Conservation (phyloP, 30 jellyfish, hydroid and myxozoan species). For the Phacellophora camtschatica region DNA sequence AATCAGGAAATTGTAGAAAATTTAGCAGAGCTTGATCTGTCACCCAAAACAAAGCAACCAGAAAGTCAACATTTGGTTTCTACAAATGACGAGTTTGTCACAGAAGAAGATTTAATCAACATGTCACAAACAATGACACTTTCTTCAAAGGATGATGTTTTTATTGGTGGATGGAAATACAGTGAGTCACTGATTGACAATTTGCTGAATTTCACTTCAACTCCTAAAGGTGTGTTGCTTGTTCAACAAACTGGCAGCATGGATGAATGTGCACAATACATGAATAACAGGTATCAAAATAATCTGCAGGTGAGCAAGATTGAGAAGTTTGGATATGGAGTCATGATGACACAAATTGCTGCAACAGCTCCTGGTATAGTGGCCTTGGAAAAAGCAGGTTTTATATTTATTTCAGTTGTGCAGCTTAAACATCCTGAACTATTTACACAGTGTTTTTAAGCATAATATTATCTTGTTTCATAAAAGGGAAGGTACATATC, state of each 20-base stretch:
- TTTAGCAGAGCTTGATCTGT: background rate
- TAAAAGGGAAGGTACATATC: too few species aligned
- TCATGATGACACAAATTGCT: constrained; percentile 69
- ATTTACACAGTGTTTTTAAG: too few species aligned
- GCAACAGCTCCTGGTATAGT: constrained; percentile 84
- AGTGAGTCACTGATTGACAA: constrained; percentile 55
- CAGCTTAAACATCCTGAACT: too few species aligned
- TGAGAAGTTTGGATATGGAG: constrained; percentile 84
- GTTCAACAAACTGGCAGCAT: constrained; percentile 70
- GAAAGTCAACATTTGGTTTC: background rate
- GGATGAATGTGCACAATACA: constrained; percentile 71
- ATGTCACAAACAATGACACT: background rate
- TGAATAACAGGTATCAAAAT: constrained; percentile 59
- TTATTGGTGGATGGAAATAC: background rate
- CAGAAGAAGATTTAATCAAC: constrained; percentile 27
- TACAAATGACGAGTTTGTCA: background rate
- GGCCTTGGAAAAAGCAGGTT: constrained; percentile 82
- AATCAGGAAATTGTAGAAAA: background rate
- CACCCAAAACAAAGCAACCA: background rate
- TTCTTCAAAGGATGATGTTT: background rate
- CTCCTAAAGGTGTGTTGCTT: constrained; percentile 89
- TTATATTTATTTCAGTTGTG: too few species aligned
- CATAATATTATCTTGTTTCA: too few species aligned
- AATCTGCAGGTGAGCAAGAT: constrained; percentile 66
- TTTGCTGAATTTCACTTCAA: constrained; percentile 66